Evolutionary conservation across 2,888 invertebrate genomes (phyloP).

Genomic region (Eupsilia transversa): DNA sequence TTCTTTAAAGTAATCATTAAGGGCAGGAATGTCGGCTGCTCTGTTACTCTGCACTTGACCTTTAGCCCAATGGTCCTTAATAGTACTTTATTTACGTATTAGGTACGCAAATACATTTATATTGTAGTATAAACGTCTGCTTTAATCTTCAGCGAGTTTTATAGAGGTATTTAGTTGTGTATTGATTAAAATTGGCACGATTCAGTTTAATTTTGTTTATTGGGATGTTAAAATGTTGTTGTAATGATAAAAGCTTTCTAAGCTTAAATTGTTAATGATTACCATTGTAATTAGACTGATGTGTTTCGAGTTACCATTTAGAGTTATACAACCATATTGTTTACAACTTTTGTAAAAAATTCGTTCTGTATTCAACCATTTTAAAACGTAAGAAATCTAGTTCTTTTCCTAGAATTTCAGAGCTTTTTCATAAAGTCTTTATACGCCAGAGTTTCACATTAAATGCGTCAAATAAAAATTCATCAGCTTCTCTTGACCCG

Average conservation of each 20-base stretch:
- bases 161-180: conserved; percentile 17
- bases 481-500: conserved; percentile 72
- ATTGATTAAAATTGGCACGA: conserved; percentile 43
- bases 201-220: conserved; percentile 42
- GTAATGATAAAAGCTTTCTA: background rate
- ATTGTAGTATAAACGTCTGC: conserved; percentile 38
- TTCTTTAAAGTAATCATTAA: conserved; percentile 65
- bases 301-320: background rate
- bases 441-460: conserved; percentile 42
- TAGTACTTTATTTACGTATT: conserved; percentile 60
- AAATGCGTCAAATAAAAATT: conserved; percentile 69
- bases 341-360: background rate
- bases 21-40: conserved; percentile 61
- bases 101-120: conserved; percentile 53
- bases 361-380: background rate
- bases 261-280: background rate
- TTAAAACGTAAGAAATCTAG: background rate
- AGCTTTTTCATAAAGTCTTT: conserved; percentile 29
- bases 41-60: conserved; percentile 61
- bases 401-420: conserved; percentile 4
- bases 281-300: background rate
- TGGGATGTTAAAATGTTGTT: conserved; percentile 20
- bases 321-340: background rate
- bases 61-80: conserved; percentile 46
- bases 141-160: conserved; percentile 39